Evolutionary conservation across 2,113 vertebrate species (phyloP), one percentile per base, ranked within the genome.

Genomic region (Gavia stellata): DNA sequence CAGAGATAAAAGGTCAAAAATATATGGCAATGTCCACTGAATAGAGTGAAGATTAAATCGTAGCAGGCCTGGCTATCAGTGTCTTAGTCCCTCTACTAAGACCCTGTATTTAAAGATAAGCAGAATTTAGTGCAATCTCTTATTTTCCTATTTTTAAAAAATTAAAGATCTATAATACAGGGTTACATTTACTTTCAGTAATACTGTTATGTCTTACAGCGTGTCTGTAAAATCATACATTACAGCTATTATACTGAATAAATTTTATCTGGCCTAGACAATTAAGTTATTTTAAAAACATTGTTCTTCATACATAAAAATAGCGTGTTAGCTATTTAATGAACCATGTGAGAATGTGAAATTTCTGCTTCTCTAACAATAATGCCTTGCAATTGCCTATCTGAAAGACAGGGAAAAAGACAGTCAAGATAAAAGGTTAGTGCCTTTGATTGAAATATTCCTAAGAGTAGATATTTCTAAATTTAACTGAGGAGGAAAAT

Each of bases 241-340:
- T 94, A 88, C 73, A 42, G 25, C 31, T 92, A 90, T 77, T 86
- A 82, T 81, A 49, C 10, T 55, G 33, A 91, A 77, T 96, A 96
- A 36, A 94, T 94, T 95, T 87, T 90, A 88, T 97, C 52, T 88
- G 75, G n/a, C 80, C 56, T 95, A 73, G 21, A 75, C n/a, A 96
- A 95, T 93, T 96, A 97, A 81, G 53, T 94, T 96, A 92, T 95
- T 97, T 97, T n/a, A 53, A 82, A 97, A 96, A 85, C 14, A 50
- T 59, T 93, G 49, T 82, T 65, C 80, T 96, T 96, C 40, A 89
- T 91, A 90, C 55, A 94, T 93, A 96, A 96, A 92, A 86, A 82
- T 63, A 95, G 36, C 94, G 53, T 72, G 40, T 91, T 96, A 96
- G 62, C 38, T 93, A 67, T 78, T 96, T 96, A 98, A 96, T 95